Evolutionary conservation across 2,113 vertebrate genomes (phyloP).

Genomic region (Vimba vimba): DNA sequence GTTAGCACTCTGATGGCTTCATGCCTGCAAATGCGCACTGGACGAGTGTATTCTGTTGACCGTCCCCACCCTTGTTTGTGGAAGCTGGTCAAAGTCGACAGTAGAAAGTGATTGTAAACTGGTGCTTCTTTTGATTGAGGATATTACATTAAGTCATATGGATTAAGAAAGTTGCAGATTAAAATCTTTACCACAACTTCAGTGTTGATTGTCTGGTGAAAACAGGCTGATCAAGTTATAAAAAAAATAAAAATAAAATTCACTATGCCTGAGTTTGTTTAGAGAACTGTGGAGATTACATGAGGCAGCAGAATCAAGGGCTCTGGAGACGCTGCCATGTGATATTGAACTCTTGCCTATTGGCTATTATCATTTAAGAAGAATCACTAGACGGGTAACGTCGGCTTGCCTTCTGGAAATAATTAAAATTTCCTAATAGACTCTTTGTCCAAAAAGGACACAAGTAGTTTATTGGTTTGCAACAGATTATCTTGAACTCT

Average conservation of each 20-base stretch:
- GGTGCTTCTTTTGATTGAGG: neutral
- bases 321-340: neutral
- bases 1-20: neutral
- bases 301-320: neutral
- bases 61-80: slow-evolving; percentile 44
- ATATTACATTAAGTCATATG: neutral
- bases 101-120: slow-evolving; percentile 8
- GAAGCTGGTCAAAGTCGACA: slow-evolving; percentile 43
- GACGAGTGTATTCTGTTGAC: neutral
- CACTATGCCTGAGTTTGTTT: neutral
- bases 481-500: neutral
- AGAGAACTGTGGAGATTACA: neutral
- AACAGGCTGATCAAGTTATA: slow-evolving; percentile 1
- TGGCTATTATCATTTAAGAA: neutral
- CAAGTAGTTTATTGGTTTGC: neutral
- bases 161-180: neutral
- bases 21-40: neutral
- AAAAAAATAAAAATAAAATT: too few species aligned
- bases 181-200: neutral
- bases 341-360: slow-evolving; percentile 3
- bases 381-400: neutral
- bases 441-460: neutral
- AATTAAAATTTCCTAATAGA: neutral
- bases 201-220: neutral
- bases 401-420: neutral